phyloP scores from a whole-genome alignment of 2,113 vertebrate species.

The Cyprinodon brontotheroides region DNA sequence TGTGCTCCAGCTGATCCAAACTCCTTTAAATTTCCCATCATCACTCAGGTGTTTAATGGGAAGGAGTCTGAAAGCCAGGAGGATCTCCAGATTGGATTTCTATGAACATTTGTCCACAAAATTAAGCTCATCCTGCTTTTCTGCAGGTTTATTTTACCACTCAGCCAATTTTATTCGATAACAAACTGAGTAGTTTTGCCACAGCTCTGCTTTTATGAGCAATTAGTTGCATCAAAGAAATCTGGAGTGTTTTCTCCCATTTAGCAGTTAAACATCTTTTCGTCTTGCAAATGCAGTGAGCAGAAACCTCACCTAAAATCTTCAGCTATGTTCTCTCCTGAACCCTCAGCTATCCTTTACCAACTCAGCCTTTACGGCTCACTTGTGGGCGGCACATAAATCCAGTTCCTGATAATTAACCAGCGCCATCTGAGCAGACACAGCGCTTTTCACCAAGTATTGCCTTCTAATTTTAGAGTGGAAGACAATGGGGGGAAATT shows the following conservation, averaged over 20 bases:
- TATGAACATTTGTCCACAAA: no score
- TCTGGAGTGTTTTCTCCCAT: background rate
- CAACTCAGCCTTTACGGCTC: slow-evolving; percentile 23
- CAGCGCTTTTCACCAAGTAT: slow-evolving; percentile 63
- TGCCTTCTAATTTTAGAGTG: slow-evolving; percentile 72
- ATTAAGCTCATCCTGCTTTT: no score
- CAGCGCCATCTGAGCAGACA: slow-evolving; percentile 64
- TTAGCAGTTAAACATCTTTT: background rate
- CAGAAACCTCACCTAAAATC: slow-evolving; percentile 12
- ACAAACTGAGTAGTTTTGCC: no score
- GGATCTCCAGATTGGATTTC: no score
- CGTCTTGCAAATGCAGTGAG: background rate
- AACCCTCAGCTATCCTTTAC: slow-evolving; percentile 22
- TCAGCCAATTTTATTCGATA: no score
- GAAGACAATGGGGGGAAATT: slow-evolving; percentile 71
- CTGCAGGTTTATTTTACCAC: no score
- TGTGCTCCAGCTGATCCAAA: no score
- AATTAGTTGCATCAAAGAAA: no score
- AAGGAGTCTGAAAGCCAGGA: no score
- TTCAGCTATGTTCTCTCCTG: slow-evolving; percentile 19
- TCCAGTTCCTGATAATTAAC: slow-evolving; percentile 69
- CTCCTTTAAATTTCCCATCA: no score
- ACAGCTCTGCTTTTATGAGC: no score
- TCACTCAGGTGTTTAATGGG: no score
- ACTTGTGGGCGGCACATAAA: slow-evolving; percentile 61